Base-by-base conservation (phyloP, 2,888 invertebrate species). In the Leptura quadrifasciata region DNA sequence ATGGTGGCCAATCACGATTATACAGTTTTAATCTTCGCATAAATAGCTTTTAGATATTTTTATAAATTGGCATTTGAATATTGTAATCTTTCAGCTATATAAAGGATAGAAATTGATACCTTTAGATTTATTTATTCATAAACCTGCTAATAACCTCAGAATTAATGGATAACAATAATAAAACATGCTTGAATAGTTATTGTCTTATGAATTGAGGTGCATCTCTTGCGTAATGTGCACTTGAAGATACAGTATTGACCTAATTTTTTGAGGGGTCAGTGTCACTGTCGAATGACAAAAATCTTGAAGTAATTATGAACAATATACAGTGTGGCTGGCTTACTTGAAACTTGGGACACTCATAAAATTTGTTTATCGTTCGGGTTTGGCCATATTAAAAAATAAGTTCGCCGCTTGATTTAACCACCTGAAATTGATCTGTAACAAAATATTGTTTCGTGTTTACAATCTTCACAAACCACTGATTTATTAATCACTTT, bases 211-310 rank as follows among this genome's bases (percentile, higher is more conserved):
- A 9, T 69, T 21, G 6, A 20, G 20, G 39, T 10, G 24, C 35
- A 31, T 68, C 55, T 67, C 39, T 69, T 58, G 39, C 58, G 27
- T 35, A 58, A 58, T 60, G 3, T n/a, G 18, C n/a, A 47, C 58
- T 17, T 1, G 55, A n/a, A n/a, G 69, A 21, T 47, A 47, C n/a
- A 58, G 39, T 69, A 69, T 58, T 58, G 69, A 58, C 69, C 55
- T 39, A 20, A 12, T 69, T 69, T 54, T 6, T 4, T 47, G n/a
- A 39, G 12, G 69, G 58, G 69, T 69, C 69, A 69, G 24, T 69
- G 69, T 60, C 69, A 60, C 27, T 31, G 21, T n/a, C n/a, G 58
- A 21, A 54, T 20, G 58, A 68, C 31, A 47, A 47, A 15, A 24
- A 31, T 68, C 6, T 18, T 20, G 57, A 20, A 2, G 20, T 57